A percentile compares a stretch with the other conserved stretches of the same genome.
Evolutionary conservation across 2,888 invertebrate species (phyloP).

Genomic region (Sclerodermus sp.): DNA sequence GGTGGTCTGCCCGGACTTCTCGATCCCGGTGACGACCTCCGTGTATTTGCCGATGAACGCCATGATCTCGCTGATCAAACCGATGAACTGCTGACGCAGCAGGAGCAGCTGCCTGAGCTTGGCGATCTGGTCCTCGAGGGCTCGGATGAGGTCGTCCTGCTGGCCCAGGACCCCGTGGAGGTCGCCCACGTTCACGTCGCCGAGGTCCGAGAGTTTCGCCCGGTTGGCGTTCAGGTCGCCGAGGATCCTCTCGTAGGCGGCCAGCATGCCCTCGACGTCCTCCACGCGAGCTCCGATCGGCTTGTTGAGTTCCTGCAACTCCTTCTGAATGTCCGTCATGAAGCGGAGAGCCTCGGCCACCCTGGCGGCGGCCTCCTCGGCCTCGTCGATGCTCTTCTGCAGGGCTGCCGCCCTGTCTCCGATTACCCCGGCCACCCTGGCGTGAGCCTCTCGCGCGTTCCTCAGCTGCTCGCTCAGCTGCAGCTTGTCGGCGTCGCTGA

Average conservation of each 20-base stretch:
- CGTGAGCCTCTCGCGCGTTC: conserved; percentile 76
- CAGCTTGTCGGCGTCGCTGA: conserved; percentile 84
- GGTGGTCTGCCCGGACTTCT: conserved; percentile 77
- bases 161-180: conserved; percentile 76
- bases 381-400: conserved; percentile 77
- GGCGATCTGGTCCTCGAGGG: conserved; percentile 84
- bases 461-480: conserved; percentile 80
- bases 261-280: conserved; percentile 83
- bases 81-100: conserved; percentile 85
- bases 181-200: conserved; percentile 76
- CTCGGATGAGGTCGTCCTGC: conserved; percentile 83
- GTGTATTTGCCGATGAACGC: conserved; percentile 86
- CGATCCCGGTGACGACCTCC: conserved; percentile 81
- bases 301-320: conserved; percentile 79
- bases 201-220: conserved; percentile 74
- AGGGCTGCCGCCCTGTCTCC: conserved; percentile 75
- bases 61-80: conserved; percentile 83
- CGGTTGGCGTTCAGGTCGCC: conserved; percentile 78
- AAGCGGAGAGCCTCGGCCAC: conserved; percentile 80
- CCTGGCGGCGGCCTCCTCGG: conserved; percentile 78
- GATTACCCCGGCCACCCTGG: conserved; percentile 73
- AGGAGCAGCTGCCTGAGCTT: conserved; percentile 76
- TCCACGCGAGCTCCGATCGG: conserved; percentile 86
- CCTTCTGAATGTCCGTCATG: conserved; percentile 79
- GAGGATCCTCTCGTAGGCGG: conserved; percentile 76